Percentiles rank a stretch among this genome's conserved stretches.
Evolutionary conservation across 1,140 invertebrate species (phyloP).

Genomic region (Diorhabda sublineata): DNA sequence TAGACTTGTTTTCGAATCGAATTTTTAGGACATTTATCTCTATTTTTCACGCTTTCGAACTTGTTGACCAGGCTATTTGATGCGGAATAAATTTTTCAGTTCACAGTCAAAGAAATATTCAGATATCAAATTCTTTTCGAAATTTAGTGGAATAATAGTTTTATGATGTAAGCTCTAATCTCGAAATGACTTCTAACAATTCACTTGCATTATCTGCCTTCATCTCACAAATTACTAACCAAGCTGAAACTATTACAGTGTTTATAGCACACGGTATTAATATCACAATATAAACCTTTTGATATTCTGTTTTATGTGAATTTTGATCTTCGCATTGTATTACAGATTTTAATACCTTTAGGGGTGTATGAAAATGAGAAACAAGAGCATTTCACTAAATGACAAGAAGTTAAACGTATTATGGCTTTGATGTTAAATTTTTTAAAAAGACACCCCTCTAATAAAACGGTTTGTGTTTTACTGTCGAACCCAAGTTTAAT

Average conservation of each 20-base stretch:
- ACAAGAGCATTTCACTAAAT: slow-evolving; percentile 9
- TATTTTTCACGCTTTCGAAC: no score
- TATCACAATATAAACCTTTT: slow-evolving; percentile 1
- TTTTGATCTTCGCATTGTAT: slow-evolving; percentile 12
- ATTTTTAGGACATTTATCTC: no score
- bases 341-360: slow-evolving; percentile 16
- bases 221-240: slow-evolving; percentile 6
- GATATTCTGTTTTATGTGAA: slow-evolving; percentile 11
- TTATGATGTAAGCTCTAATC: background rate
- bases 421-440: slow-evolving; percentile 9
- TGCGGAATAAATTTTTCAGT: no score
- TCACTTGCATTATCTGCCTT: slow-evolving; percentile 2
- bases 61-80: no score
- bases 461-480: slow-evolving; percentile 13
- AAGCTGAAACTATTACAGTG: slow-evolving; percentile 8
- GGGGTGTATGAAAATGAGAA: slow-evolving; percentile 6
- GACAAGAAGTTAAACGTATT: slow-evolving; percentile 14
- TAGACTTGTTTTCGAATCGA: no score
- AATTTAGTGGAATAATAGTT: no score
- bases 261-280: slow-evolving; percentile 9
- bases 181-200: background rate
- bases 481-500: slow-evolving; percentile 1
- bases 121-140: no score
- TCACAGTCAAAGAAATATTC: no score
- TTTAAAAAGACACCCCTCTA: slow-evolving; percentile 13